Base-by-base conservation (phyloP, 2,113 vertebrate genomes). In the Ardeotis arabs region DNA sequence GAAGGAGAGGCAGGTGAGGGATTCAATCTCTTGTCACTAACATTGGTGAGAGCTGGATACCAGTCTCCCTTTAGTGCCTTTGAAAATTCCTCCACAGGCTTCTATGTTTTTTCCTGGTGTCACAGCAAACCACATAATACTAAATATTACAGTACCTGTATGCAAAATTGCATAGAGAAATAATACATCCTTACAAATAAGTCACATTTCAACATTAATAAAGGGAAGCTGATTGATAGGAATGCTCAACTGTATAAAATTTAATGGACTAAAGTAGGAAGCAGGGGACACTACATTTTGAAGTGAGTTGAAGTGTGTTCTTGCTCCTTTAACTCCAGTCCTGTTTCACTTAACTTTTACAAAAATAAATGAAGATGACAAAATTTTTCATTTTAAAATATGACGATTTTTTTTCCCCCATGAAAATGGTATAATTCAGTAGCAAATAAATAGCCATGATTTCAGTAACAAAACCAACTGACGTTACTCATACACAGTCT, bases 291-390 rank as follows among this genome's bases (percentile, higher is more conserved):
- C 56, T 58, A 41, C 9, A 35, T 76, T 87, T 91, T 55, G 13
- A 84, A 95, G 49, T 49, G 41, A 85, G 72, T 52, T 87, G 73
- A 84, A 68, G 7, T 4, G 4, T 68, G 63, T 52, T 81, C 64
- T 80, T 91, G 78, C 59, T 77, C 69, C 67, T 95, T 93, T 91
- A 64, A 60, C n/a, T 89, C 63, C 24, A 83, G 75, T 82, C 69
- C 28, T 17, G 50, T 79, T 78, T 84, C 69, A 89, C 50, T 86
- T 93, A 70, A 83, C 45, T 85, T 87, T 81, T 96, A 95, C 77
- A 94, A 97, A 94, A 95, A 97, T 95, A 96, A 93, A 87, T 70
- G 55, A 91, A 81, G 83, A 75, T 93, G 93, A 72, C 67, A 93
- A 78, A 44, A 67, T 22, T 62, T 89, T 84, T 84, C 37, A 53